Percentiles rank a stretch among this genome's conserved stretches.
Conservation (phyloP, 2,113 vertebrate species). For the Phyllopteryx taeniolatus region DNA sequence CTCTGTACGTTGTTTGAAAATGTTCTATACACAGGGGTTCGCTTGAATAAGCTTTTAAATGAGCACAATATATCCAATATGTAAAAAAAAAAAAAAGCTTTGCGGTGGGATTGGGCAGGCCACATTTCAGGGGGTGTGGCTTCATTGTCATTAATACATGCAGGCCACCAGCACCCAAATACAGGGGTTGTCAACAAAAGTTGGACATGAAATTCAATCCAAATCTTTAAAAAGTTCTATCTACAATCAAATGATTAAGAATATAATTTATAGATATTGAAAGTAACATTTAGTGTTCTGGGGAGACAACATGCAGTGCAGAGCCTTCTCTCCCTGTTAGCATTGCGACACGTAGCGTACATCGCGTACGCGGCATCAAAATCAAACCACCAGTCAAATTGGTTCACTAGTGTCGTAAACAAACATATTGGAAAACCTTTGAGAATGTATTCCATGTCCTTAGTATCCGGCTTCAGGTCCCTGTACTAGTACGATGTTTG, state of each 20-base stretch:
- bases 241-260: slow-evolving; percentile 30
- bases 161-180: slow-evolving; percentile 34
- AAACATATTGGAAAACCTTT: too few relatives aligned
- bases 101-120: not conserved
- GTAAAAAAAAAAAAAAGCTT: not conserved
- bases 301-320: slow-evolving; percentile 25
- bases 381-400: too few relatives aligned
- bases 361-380: too few relatives aligned
- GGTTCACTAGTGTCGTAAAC: too few relatives aligned
- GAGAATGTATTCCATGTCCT: too few relatives aligned
- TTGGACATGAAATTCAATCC: slow-evolving; percentile 9
- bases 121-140: not conserved
- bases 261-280: not conserved
- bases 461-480: too few relatives aligned
- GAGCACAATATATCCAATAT: not conserved
- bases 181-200: slow-evolving; percentile 41
- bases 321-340: too few relatives aligned
- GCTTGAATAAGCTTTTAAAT: not conserved
- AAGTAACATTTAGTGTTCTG: not conserved
- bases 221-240: slow-evolving; percentile 5
- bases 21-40: not conserved
- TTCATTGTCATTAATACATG: not conserved
- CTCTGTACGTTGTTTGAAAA: not conserved
- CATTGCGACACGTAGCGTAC: too few relatives aligned
- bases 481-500: too few relatives aligned